Percentiles rank a stretch among this genome's conserved stretches.
Evolutionary conservation across 2,113 vertebrate genomes (phyloP).

Genomic region (Salvator merianae): DNA sequence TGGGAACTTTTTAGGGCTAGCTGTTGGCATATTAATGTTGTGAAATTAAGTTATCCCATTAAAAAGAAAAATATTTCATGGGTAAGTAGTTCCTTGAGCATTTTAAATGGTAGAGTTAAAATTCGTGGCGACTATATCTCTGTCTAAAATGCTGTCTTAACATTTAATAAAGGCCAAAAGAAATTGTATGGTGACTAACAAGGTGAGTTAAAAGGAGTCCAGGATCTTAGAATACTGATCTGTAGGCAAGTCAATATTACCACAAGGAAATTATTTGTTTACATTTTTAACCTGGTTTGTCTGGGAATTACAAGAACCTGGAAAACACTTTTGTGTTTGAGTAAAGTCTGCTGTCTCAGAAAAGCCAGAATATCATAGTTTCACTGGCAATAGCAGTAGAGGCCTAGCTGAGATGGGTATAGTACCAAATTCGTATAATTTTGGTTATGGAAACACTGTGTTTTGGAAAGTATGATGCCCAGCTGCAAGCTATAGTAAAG

Average conservation of each 20-base stretch:
- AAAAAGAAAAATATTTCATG: neutral
- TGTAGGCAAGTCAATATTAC: neutral
- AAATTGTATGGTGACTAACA: neutral
- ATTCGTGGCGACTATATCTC: neutral
- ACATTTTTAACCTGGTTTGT: neutral
- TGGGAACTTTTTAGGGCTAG: neutral
- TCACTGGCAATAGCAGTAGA: neutral
- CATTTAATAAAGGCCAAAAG: neutral
- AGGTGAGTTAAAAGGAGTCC: neutral
- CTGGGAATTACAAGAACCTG: neutral
- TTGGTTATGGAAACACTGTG: too few relatives aligned
- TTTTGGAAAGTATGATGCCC: too few relatives aligned
- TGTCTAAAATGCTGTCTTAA: neutral
- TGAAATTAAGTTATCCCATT: neutral
- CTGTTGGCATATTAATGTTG: neutral
- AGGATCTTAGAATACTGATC: neutral
- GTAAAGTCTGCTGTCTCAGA: neutral
- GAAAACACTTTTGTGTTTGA: neutral
- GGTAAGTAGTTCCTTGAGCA: neutral
- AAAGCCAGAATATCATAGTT: neutral
- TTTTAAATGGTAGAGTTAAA: neutral
- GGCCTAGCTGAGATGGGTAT: too few relatives aligned
- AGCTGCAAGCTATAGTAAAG: too few relatives aligned
- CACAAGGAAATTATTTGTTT: neutral
- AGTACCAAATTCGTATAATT: too few relatives aligned